Evolutionary conservation across 1,140 invertebrate species (phyloP), one percentile per base, ranked within the genome.

Genomic region (Drosophila kepulauana): DNA sequence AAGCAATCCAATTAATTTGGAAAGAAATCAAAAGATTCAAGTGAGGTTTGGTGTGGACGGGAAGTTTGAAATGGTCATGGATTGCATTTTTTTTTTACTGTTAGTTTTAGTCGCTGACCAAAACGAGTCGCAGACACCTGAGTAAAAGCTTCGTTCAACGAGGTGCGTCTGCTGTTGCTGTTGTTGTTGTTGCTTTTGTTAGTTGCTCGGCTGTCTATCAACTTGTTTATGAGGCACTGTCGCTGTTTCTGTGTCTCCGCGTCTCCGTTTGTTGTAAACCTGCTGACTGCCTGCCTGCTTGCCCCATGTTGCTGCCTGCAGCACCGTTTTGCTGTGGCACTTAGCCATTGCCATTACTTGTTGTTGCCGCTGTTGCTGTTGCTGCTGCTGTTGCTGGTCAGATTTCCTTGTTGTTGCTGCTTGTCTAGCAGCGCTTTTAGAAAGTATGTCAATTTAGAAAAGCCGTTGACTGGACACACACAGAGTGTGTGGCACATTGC

Each of bases 391-490:
- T 41, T 66, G 43, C 52, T 58, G 48, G 62, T 62, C 68, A 65
- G 51, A 78, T 61, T 74, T 57, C 16, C 74, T 75, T 51, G 59
- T 35, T 84, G 67, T 73, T 74, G 35, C 10, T 38, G 35, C 35
- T 85, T 64, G 51, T 70, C 59, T 75, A 52, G 30, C 33, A 64
- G 62, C 73, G 79, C 67, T 89, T 89, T 89, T 90, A 88, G 85
- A 88, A 88, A 88, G 85, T 88, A 88, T 88, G 85, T 90, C 85
- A 88, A 79, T 90, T 90, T 90, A 81, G 78, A 89, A 89, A 88
- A 90, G 86, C 81, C 85, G 78, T 89, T 79, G 78, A 90, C 86
- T 81, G 85, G 76, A 86, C 80, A 56, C 46, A 45, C 54, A 48
- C 66, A 57, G 10, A 10, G 35, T 38, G 51, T 54, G 51, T 54